A percentile compares a stretch with the other conserved stretches of the same genome.
phyloP scores from a whole-genome alignment of 2,888 invertebrate species.

The Zygothrica quintamaculata region DNA sequence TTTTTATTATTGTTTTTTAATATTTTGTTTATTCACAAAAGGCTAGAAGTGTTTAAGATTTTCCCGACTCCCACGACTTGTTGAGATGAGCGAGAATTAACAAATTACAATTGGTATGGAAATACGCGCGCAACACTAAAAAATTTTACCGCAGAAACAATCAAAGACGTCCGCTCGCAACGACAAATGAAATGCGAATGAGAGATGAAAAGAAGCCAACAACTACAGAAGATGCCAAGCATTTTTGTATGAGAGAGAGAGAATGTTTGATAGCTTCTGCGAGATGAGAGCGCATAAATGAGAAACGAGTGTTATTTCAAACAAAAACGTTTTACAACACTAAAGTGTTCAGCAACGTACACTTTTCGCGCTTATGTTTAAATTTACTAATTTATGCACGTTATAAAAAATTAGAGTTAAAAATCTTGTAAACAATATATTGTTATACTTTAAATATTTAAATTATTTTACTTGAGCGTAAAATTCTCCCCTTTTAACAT shows the following conservation, averaged over 20 bases:
- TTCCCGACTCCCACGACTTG: constrained; percentile 72
- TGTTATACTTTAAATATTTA: too few species aligned
- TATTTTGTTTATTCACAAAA: constrained; percentile 30
- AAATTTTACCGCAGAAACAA: constrained; percentile 53
- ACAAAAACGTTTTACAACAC: constrained; percentile 28
- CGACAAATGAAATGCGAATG: constrained; percentile 65
- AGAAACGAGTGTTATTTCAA: background rate
- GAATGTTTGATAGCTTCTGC: constrained; percentile 47
- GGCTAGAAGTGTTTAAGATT: constrained; percentile 28
- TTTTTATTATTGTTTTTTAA: constrained; percentile 28
- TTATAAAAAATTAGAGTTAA: too few species aligned
- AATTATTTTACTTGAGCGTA: too few species aligned
- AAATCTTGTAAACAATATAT: too few species aligned
- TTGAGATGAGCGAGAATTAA: constrained; percentile 64
- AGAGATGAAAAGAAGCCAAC: constrained; percentile 49
- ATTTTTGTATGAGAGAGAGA: constrained; percentile 21
- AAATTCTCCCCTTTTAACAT: too few species aligned
- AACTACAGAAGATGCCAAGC: constrained; percentile 49
- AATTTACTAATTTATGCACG: too few species aligned
- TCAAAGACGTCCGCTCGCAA: constrained; percentile 61
- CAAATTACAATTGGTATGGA: constrained; percentile 41
- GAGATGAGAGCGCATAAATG: constrained; percentile 25
- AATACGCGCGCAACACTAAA: constrained; percentile 57
- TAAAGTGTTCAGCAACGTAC: constrained; percentile 6
- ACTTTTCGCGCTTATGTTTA: too few species aligned